These are phyloP conservation scores for Prionchulus punctatus DNA, from an alignment of 2,888 invertebrate species.

Conservation along the genomic window DNA sequence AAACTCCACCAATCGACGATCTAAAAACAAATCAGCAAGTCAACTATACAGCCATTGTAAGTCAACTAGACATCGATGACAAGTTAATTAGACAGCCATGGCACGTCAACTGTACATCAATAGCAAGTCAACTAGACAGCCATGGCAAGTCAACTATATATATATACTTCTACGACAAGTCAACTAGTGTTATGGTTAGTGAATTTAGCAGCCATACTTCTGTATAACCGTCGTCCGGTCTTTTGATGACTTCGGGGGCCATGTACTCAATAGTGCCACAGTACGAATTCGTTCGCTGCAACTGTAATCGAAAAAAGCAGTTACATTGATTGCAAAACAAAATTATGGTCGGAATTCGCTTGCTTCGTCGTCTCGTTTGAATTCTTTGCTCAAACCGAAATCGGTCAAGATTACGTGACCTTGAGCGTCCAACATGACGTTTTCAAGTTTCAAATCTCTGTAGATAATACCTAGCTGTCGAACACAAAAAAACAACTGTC, in stretches of 20 bases:
- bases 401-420: slow-evolving; percentile 93
- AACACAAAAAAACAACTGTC: slow-evolving; percentile 10
- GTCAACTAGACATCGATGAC: neutral
- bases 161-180: too few relatives aligned
- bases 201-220: neutral
- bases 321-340: neutral
- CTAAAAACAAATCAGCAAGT: slow-evolving; percentile 38
- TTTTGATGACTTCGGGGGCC: slow-evolving; percentile 68
- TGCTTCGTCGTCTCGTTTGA: slow-evolving; percentile 49
- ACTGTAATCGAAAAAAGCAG: slow-evolving; percentile 30
- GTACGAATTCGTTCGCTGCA: slow-evolving; percentile 79
- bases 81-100: neutral
- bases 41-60: neutral
- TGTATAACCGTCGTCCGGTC: slow-evolving; percentile 69
- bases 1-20: slow-evolving; percentile 99
- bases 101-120: too few relatives aligned
- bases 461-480: slow-evolving; percentile 88
- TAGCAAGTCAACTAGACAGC: neutral
- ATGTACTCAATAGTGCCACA: slow-evolving; percentile 98
- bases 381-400: slow-evolving; percentile 91
- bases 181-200: too few relatives aligned
- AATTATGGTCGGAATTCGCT: neutral
- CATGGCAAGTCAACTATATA: too few relatives aligned
- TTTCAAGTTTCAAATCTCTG: slow-evolving; percentile 90
- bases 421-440: slow-evolving; percentile 76